Evolutionary conservation across 2,113 vertebrate genomes (phyloP).

Genomic region (Oncorhynchus nerka): DNA sequence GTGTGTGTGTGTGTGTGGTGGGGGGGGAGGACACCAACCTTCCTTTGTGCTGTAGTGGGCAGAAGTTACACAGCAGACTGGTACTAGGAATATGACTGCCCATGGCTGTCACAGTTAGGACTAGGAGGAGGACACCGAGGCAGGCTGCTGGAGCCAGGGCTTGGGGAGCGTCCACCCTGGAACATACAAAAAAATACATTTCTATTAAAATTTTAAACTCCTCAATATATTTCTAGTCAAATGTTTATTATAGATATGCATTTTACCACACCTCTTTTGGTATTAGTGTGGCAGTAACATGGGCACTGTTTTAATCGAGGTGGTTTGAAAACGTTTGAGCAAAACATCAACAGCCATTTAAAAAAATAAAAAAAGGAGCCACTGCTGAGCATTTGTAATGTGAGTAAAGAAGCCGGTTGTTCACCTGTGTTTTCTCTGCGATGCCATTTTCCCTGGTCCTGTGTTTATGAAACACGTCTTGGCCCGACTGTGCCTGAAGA

Average conservation of each 20-base stretch:
- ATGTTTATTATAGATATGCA: too few species aligned
- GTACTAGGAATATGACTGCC: neutral
- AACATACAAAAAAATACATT: neutral
- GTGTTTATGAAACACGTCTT: neutral
- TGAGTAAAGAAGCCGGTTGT: neutral
- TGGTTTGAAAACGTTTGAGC: neutral
- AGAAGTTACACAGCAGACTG: constrained; percentile 55
- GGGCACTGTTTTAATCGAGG: neutral
- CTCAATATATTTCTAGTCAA: too few species aligned
- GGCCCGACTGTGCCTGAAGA: neutral
- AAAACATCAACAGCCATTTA: neutral
- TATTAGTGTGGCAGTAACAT: neutral
- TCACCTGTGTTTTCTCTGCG: constrained; percentile 46
- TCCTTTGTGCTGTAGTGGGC: constrained; percentile 54
- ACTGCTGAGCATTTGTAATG: too few species aligned
- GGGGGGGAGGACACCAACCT: too few species aligned
- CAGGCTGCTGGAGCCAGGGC: neutral
- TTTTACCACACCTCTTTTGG: too few species aligned
- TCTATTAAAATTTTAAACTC: too few species aligned
- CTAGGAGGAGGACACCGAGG: constrained; percentile 7
- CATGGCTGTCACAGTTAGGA: constrained; percentile 2
- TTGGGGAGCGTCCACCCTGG: constrained; percentile 16
- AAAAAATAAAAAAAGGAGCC: neutral
- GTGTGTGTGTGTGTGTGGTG: too few species aligned
- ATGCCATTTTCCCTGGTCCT: constrained; percentile 35